Conservation (phyloP, 1,140 invertebrate genomes). For the Drosophila seguyi region DNA sequence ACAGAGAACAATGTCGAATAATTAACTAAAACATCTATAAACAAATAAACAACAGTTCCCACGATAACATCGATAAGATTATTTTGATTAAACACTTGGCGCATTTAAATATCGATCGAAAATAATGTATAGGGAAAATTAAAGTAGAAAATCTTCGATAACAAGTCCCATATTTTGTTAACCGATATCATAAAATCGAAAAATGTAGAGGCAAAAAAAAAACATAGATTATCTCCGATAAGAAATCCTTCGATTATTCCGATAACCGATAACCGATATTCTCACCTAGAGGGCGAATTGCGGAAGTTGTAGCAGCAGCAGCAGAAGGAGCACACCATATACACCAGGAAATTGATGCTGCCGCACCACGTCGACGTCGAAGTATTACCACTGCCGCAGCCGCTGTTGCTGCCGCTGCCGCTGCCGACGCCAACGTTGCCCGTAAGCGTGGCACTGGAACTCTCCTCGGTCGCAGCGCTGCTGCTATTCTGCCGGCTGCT, state of each 20-base stretch:
- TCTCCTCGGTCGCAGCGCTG: slow-evolving; percentile 38
- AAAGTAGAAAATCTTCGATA: background rate
- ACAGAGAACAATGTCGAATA: background rate
- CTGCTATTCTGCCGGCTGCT: slow-evolving; percentile 21
- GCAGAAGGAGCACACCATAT: slow-evolving; percentile 84
- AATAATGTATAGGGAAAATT: background rate
- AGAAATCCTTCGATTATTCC: background rate
- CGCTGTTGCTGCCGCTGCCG: slow-evolving; percentile 19
- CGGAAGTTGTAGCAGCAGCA: slow-evolving; percentile 84
- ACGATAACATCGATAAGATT: background rate
- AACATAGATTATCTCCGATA: background rate
- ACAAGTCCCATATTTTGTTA: background rate
- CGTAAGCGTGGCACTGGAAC: slow-evolving; percentile 44
- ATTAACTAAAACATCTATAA: background rate
- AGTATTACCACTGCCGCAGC: slow-evolving; percentile 44
- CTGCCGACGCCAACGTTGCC: slow-evolving; percentile 33
- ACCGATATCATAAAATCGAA: no score
- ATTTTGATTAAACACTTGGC: background rate
- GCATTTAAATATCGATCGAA: background rate
- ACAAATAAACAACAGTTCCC: background rate
- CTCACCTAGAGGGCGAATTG: slow-evolving; percentile 80
- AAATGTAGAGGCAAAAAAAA: no score
- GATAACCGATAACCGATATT: slow-evolving; percentile 7
- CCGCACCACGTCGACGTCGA: slow-evolving; percentile 79
- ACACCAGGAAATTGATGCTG: slow-evolving; percentile 81